Percentiles rank a stretch among this genome's conserved stretches.
These are phyloP conservation scores for Herpailurus yagouaroundi DNA, from an alignment of 2,113 vertebrate genomes.

Conservation along the genomic window DNA sequence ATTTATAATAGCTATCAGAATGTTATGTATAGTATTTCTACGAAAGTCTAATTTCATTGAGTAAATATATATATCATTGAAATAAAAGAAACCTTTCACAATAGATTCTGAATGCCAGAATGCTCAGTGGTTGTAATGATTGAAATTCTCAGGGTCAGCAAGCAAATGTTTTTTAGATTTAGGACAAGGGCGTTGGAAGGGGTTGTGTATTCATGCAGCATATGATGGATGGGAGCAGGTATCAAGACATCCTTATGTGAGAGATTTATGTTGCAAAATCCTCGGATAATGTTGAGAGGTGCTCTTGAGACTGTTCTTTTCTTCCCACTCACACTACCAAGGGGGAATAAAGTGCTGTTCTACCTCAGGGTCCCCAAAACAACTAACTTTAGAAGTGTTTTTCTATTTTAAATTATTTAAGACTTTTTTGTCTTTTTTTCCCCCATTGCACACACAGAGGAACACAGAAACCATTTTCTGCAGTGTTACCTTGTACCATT, in stretches of 20 bases:
- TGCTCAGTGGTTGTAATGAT: background rate
- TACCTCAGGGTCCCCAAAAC: background rate
- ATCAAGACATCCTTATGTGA: background rate
- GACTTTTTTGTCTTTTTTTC: background rate
- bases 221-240: constrained; percentile 2
- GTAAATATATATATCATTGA: background rate
- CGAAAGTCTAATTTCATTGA: background rate
- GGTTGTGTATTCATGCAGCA: background rate
- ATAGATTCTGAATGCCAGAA: background rate
- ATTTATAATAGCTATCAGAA: background rate
- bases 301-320: background rate
- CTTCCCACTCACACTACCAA: background rate
- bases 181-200: background rate
- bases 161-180: constrained; percentile 12
- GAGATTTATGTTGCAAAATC: constrained; percentile 51
- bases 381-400: constrained; percentile 18
- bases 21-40: background rate
- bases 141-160: background rate
- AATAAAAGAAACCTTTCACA: background rate
- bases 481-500: background rate
- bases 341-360: fast-evolving
- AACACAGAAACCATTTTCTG: background rate
- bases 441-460: background rate
- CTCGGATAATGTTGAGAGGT: background rate
- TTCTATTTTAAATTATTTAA: constrained; percentile 50